Evolutionary conservation across 1,140 invertebrate genomes (phyloP).

Genomic region (Drosophila quadrilineata): DNA sequence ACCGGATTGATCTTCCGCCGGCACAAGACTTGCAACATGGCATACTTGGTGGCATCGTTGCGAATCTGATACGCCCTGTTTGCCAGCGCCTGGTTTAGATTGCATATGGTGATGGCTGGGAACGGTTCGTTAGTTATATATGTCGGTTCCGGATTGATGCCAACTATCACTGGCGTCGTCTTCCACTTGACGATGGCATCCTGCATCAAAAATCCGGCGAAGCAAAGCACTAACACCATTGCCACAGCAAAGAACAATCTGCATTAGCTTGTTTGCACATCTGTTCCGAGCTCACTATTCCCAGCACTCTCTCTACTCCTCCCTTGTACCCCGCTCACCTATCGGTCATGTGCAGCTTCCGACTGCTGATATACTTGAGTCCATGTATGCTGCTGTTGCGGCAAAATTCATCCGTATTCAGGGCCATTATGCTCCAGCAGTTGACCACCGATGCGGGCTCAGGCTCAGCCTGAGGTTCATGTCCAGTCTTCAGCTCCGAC

Average conservation of each 20-base stretch:
- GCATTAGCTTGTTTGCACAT: background rate
- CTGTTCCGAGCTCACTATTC: background rate
- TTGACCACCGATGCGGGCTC: slow-evolving; percentile 23
- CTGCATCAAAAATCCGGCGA: slow-evolving; percentile 56
- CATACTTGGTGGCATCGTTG: slow-evolving; percentile 34
- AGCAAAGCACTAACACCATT: slow-evolving; percentile 47
- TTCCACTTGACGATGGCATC: slow-evolving; percentile 71
- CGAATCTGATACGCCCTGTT: slow-evolving; percentile 24
- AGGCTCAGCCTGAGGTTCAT: no score
- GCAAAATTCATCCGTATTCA: slow-evolving; percentile 70
- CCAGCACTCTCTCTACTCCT: background rate
- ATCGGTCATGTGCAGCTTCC: slow-evolving; percentile 42
- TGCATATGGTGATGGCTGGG: slow-evolving; percentile 73
- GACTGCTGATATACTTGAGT: slow-evolving; percentile 64
- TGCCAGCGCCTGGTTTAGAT: slow-evolving; percentile 64
- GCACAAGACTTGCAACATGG: slow-evolving; percentile 84
- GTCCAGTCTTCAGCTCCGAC: background rate
- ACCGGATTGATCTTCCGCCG: slow-evolving; percentile 72
- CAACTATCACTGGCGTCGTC: slow-evolving; percentile 66
- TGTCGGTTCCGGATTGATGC: slow-evolving; percentile 64
- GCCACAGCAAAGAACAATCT: slow-evolving; percentile 67
- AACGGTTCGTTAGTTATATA: slow-evolving; percentile 70
- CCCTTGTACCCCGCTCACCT: slow-evolving; percentile 29
- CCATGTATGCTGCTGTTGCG: slow-evolving; percentile 70
- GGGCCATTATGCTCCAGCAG: slow-evolving; percentile 48